Conservation (phyloP, 2,888 invertebrate species). For the Drosophila tripunctata region DNA sequence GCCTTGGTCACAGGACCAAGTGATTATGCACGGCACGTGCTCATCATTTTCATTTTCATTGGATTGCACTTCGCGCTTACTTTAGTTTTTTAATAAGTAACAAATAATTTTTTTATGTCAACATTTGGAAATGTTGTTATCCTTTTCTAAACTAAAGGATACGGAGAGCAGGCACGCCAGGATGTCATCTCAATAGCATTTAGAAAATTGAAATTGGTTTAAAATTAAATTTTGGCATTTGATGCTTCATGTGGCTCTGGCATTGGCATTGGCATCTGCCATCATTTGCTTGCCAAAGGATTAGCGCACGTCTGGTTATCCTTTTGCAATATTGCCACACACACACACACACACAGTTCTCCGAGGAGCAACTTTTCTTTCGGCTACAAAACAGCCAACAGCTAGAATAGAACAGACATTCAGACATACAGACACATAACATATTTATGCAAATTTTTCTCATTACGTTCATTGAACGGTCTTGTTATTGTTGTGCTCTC, state of each 20-base stretch:
- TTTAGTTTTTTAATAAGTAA: conserved; percentile 76
- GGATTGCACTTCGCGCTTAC: conserved; percentile 24
- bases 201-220: conserved; percentile 13
- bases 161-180: background rate
- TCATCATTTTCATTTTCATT: conserved; percentile 48
- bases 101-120: conserved; percentile 54
- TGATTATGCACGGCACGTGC: conserved; percentile 79
- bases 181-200: conserved; percentile 32
- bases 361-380: conserved; percentile 53
- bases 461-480: conserved; percentile 62
- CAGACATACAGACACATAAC: too few species aligned
- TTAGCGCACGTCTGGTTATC: conserved; percentile 41
- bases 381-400: conserved; percentile 58
- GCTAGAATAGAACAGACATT: background rate
- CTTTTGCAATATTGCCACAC: too few species aligned
- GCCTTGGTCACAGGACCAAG: conserved; percentile 24
- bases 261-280: conserved; percentile 60
- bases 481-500: conserved; percentile 21
- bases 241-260: conserved; percentile 24
- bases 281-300: conserved; percentile 63
- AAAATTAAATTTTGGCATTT: conserved; percentile 59
- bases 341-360: too few species aligned
- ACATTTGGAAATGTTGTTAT: conserved; percentile 76
- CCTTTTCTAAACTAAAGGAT: conserved; percentile 13
- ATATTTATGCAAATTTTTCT: conserved; percentile 78